A percentile compares a stretch with the other conserved stretches of the same genome.
Evolutionary conservation across 1,140 invertebrate species (phyloP).

Genomic region (Dreissena rostriformis): DNA sequence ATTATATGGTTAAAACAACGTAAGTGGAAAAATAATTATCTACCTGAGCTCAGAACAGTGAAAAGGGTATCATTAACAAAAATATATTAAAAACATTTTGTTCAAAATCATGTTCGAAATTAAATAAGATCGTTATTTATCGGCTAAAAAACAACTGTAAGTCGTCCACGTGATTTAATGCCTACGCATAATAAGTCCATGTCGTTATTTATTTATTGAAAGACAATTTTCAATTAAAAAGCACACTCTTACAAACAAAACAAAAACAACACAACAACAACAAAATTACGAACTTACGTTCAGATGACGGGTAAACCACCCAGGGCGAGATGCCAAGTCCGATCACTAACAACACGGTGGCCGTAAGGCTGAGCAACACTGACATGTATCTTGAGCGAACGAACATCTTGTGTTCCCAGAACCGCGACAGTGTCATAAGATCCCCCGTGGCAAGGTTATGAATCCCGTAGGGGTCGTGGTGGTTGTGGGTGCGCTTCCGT

Average conservation of each 20-base stretch:
- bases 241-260: background rate
- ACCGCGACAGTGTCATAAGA: constrained; percentile 74
- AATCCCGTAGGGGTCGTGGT: constrained; percentile 60
- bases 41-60: no score
- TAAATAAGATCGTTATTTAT: no score
- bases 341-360: constrained; percentile 44
- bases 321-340: constrained; percentile 44
- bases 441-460: constrained; percentile 71
- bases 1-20: no score
- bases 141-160: no score
- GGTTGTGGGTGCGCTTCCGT: constrained; percentile 51
- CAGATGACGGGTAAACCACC: constrained; percentile 43
- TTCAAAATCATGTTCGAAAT: no score
- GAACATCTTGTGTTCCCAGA: constrained; percentile 78
- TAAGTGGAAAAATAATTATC: no score
- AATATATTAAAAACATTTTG: no score
- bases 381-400: constrained; percentile 71
- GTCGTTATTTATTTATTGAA: no score
- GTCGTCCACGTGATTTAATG: no score
- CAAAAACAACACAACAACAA: background rate
- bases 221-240: no score
- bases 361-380: constrained; percentile 61
- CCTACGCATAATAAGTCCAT: no score
- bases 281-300: constrained; percentile 39
- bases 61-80: no score